Conservation (phyloP, 2,797 vertebrate species). For the Merluccius polli region DNA sequence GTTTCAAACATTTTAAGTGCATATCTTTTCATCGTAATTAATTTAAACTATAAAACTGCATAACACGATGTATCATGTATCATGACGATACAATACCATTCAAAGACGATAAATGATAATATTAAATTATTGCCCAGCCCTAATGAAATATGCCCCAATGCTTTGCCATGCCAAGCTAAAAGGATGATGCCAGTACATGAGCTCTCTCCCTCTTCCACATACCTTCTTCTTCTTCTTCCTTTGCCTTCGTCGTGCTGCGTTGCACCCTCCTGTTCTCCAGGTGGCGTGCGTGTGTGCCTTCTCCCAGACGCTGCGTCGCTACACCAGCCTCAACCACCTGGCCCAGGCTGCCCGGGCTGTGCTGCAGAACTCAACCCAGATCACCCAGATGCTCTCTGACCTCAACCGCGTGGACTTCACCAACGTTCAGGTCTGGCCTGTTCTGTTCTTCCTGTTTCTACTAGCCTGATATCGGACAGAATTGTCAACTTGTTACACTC, state of each 20-base stretch:
- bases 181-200: no score
- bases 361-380: slow-evolving; percentile 90
- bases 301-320: slow-evolving; percentile 88
- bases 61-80: no score
- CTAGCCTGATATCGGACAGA: no score
- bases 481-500: no score
- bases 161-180: no score
- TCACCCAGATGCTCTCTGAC: slow-evolving; percentile 93
- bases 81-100: no score
- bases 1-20: no score
- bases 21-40: no score
- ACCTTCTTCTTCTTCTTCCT: neutral
- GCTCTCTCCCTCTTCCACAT: neutral
- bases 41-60: no score
- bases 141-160: no score
- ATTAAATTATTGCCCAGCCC: no score
- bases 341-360: slow-evolving; percentile 90
- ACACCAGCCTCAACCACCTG: slow-evolving; percentile 91
- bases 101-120: no score
- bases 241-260: neutral
- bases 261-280: slow-evolving; percentile 50
- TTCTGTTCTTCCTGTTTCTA: neutral
- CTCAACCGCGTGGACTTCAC: slow-evolving; percentile 92
- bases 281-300: slow-evolving; percentile 86
- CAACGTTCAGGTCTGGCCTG: slow-evolving; percentile 83